Conservation (phyloP, 2,888 invertebrate genomes). For the Globia sparganii region DNA sequence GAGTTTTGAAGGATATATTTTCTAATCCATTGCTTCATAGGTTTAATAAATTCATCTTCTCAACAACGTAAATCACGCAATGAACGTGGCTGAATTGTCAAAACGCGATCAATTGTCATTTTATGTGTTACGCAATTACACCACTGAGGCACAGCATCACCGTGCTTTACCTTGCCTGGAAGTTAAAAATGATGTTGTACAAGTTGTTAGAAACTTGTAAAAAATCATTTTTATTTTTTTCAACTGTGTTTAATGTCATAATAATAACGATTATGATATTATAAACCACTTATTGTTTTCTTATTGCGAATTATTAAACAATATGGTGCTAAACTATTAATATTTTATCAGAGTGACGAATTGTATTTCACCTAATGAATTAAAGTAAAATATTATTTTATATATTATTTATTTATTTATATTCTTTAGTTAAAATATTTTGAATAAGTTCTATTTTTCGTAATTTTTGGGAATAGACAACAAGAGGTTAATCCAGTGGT, state of each 20-base stretch:
- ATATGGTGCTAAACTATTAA: background rate
- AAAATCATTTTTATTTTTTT: background rate
- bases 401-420: no score
- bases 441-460: background rate
- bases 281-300: conserved; percentile 1
- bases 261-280: background rate
- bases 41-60: no score
- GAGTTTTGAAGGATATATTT: no score
- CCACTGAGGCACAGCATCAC: background rate
- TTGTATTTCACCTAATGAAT: conserved; percentile 13
- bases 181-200: background rate
- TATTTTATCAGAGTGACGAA: conserved; percentile 26
- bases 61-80: no score
- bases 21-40: no score
- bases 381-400: no score
- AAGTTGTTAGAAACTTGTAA: background rate
- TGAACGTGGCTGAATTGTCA: no score
- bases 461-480: background rate
- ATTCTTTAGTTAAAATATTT: background rate
- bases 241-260: background rate
- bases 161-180: background rate
- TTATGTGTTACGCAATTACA: no score
- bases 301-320: conserved; percentile 3
- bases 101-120: no score
- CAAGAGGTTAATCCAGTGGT: no score